Percentiles rank a stretch among this genome's conserved stretches.
phyloP scores from a whole-genome alignment of 2,113 vertebrate species.

The Triplophysa siluroides region DNA sequence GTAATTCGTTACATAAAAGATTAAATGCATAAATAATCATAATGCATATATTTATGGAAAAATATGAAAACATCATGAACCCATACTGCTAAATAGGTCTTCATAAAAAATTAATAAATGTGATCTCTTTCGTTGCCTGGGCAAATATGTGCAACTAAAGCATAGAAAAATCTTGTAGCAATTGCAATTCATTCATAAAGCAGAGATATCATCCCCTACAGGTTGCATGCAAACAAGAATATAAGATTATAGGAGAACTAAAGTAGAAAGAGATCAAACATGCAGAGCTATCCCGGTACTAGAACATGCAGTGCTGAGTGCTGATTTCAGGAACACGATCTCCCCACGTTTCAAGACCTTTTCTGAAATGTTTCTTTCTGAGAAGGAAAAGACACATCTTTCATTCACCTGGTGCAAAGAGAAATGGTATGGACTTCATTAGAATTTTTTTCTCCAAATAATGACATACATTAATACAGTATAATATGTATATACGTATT shows the following conservation, averaged over 20 bases:
- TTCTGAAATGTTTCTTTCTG: slow-evolving; percentile 59
- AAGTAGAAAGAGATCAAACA: background rate
- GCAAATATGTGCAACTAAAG: background rate
- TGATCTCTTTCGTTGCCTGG: background rate
- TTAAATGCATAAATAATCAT: too few species aligned
- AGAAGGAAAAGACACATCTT: slow-evolving; percentile 51
- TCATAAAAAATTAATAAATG: background rate
- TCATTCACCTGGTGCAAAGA: slow-evolving; percentile 69
- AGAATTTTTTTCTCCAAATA: background rate
- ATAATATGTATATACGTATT: background rate
- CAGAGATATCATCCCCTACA: background rate
- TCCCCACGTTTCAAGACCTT: slow-evolving; percentile 22
- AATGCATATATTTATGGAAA: background rate
- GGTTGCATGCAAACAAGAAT: slow-evolving; percentile 9
- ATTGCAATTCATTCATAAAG: slow-evolving; percentile 5
- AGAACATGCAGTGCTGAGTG: background rate
- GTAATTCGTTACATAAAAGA: background rate
- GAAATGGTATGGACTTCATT: background rate
- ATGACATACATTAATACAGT: background rate
- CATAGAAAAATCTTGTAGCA: background rate
- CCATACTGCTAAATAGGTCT: background rate
- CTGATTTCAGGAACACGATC: slow-evolving; percentile 9
- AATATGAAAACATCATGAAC: background rate
- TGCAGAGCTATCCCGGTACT: background rate
- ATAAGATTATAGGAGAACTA: slow-evolving; percentile 23